A percentile compares a stretch with the other conserved stretches of the same genome.
These are phyloP conservation scores for Epicampocera succincta DNA, from an alignment of 2,888 invertebrate species.

Conservation along the genomic window DNA sequence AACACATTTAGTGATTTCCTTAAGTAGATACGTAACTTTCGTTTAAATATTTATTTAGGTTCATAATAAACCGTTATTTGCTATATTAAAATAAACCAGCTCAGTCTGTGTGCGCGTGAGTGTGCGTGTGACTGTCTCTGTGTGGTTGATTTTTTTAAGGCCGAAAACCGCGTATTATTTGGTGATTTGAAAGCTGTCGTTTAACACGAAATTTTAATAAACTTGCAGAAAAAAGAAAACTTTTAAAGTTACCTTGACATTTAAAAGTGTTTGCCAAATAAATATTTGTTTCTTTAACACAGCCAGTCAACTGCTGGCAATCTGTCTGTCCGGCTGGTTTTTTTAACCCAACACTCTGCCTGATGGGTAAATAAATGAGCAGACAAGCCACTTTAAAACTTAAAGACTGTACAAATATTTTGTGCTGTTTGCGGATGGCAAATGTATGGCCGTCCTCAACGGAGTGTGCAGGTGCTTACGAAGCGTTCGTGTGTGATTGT, in stretches of 20 bases:
- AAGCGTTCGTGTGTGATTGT: conserved; percentile 39
- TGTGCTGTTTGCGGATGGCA: background rate
- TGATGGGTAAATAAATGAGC: conserved; percentile 44
- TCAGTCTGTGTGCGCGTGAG: conserved; percentile 13
- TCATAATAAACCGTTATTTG: conserved; percentile 45
- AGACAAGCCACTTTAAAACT: conserved; percentile 32
- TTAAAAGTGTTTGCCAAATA: conserved; percentile 34
- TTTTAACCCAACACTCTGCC: background rate
- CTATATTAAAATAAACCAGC: conserved; percentile 19
- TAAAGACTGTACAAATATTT: conserved; percentile 10
- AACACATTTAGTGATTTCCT: conserved; percentile 47
- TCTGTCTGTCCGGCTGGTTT: background rate
- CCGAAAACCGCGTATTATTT: conserved; percentile 33
- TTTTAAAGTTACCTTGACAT: conserved; percentile 60
- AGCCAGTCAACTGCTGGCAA: background rate
- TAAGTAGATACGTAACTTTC: background rate
- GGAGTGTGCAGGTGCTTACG: conserved; percentile 14
- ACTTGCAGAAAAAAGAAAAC: background rate
- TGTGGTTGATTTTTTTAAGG: conserved; percentile 15
- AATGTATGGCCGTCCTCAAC: background rate
- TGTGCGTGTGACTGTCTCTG: too few species aligned
- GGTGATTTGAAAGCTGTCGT: conserved; percentile 32
- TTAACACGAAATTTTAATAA: background rate
- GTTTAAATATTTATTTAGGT: conserved; percentile 62
- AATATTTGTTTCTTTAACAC: conserved; percentile 44